Evolutionary conservation across 2,113 vertebrate genomes (phyloP).

Genomic region (Micronycteris hirsuta): DNA sequence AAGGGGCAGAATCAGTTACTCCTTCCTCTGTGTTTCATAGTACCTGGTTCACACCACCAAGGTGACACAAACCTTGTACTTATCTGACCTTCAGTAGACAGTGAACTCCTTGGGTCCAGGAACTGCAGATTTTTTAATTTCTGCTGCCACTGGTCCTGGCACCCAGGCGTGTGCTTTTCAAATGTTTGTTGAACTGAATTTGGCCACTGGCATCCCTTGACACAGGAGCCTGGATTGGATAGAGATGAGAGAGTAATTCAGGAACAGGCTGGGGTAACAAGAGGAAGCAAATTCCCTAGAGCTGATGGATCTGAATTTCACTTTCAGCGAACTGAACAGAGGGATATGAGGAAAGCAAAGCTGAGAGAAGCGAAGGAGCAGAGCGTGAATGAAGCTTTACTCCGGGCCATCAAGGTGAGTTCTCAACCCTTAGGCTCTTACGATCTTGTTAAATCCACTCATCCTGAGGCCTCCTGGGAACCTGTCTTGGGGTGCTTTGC

Average conservation of each 20-base stretch:
- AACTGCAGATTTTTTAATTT: not conserved
- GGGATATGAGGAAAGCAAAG: constrained; percentile 90
- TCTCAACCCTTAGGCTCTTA: not conserved
- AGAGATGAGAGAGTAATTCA: not conserved
- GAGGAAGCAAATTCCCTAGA: not conserved
- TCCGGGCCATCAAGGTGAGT: constrained; percentile 89
- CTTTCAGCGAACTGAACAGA: constrained; percentile 86
- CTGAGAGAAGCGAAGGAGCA: constrained; percentile 85
- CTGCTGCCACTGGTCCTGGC: not conserved
- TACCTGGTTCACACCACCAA: not conserved
- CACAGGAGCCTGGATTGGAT: not conserved
- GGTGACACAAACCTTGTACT: not conserved
- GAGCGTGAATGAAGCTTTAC: constrained; percentile 80
- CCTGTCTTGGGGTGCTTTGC: not conserved
- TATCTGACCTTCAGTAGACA: not conserved
- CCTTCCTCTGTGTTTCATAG: not conserved
- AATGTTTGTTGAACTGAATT: not conserved
- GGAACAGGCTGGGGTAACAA: not conserved
- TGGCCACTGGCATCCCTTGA: not conserved
- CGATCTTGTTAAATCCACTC: not conserved
- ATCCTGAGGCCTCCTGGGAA: not conserved
- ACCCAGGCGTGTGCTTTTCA: not conserved
- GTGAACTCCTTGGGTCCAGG: not conserved
- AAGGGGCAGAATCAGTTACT: not conserved
- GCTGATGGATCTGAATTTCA: constrained; percentile 26